Percentiles rank a stretch among this genome's conserved stretches.
These are phyloP conservation scores for Hydraecia micacea DNA, from an alignment of 2,888 invertebrate genomes.

Conservation along the genomic window DNA sequence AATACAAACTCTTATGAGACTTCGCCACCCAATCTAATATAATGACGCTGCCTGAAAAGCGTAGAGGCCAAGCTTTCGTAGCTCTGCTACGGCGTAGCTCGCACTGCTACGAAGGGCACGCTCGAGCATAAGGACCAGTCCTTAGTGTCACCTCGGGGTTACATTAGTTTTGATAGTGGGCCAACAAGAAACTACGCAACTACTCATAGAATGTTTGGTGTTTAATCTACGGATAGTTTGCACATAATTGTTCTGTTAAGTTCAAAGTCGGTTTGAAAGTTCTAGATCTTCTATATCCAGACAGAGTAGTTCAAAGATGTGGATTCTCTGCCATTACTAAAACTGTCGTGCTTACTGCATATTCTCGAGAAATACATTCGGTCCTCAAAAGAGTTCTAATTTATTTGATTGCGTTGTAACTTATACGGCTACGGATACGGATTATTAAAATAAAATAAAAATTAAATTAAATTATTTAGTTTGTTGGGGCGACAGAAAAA, in stretches of 20 bases:
- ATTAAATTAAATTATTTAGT: too few species aligned
- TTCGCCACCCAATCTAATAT: background rate
- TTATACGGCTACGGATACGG: background rate
- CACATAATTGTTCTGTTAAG: too few species aligned
- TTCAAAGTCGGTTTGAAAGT: background rate
- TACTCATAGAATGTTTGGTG: background rate
- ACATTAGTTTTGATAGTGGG: background rate
- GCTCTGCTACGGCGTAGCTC: slow-evolving; percentile 35
- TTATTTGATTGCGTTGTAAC: background rate
- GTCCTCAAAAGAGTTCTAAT: background rate
- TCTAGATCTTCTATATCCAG: background rate
- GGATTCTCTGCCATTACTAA: background rate
- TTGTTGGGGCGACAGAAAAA: too few species aligned
- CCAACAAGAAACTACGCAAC: background rate
- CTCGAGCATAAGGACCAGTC: background rate
- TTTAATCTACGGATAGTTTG: background rate
- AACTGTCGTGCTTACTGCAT: background rate
- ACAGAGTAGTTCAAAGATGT: background rate
- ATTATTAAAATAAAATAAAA: too few species aligned
- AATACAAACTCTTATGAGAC: background rate
- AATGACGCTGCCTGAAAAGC: background rate
- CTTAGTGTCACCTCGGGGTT: background rate
- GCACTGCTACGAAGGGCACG: background rate
- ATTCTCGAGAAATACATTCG: background rate
- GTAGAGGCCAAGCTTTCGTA: slow-evolving; percentile 1